Conservation (phyloP, 2,113 vertebrate genomes). For the Lipotes vexillifer region DNA sequence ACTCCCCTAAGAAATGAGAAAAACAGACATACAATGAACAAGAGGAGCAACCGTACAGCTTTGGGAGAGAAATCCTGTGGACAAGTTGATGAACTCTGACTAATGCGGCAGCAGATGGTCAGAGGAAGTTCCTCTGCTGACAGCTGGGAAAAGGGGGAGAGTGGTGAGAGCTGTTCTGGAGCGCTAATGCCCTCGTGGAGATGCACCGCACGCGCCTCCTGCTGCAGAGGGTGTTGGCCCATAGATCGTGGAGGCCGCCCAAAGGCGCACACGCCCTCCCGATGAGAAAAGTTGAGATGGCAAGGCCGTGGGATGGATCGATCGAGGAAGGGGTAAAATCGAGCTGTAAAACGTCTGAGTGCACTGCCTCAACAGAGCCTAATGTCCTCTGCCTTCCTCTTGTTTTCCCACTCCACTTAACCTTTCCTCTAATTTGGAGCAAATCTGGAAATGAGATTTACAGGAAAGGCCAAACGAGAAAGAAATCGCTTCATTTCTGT, state of each 20-base stretch:
- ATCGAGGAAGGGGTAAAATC: not conserved
- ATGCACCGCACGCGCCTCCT: rapidly evolving
- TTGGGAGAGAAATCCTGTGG: not conserved
- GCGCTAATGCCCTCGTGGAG: not conserved
- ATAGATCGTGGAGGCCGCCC: rapidly evolving
- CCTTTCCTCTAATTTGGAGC: slow-evolving; percentile 42
- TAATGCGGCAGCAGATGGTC: not conserved
- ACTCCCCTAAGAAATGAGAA: not conserved
- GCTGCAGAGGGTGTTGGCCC: not conserved
- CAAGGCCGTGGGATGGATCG: too few species aligned
- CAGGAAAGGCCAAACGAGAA: slow-evolving; percentile 34
- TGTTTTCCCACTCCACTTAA: slow-evolving; percentile 38
- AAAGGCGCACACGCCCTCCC: rapidly evolving
- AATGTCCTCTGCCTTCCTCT: not conserved
- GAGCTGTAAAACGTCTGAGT: not conserved
- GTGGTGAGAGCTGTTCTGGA: not conserved
- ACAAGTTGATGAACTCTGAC: not conserved
- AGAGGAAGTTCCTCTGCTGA: not conserved
- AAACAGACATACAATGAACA: not conserved
- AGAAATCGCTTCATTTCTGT: slow-evolving; percentile 12
- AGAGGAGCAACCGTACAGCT: not conserved
- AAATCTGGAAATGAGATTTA: slow-evolving; percentile 57
- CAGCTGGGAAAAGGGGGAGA: not conserved
- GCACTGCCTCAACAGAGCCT: not conserved
- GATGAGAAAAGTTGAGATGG: rapidly evolving